Evolutionary conservation across 2,797 vertebrate species (phyloP).

Genomic region (Crocodylus rhombifer): DNA sequence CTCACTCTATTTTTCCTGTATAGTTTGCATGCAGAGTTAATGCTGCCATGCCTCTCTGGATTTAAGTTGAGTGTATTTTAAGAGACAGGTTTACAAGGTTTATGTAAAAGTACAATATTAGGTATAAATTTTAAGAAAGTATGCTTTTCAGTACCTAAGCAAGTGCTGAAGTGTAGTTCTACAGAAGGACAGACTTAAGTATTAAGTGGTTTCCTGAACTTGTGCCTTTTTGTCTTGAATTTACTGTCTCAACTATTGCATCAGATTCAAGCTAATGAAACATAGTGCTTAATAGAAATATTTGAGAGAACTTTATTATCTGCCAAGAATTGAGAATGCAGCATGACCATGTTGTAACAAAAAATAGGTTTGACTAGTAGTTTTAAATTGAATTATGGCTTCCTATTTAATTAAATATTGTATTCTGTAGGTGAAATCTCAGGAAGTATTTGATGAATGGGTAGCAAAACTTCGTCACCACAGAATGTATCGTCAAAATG

Average conservation of each 20-base stretch:
- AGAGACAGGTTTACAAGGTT: neutral
- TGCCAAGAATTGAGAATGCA: neutral
- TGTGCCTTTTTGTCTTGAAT: neutral
- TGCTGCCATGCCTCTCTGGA: neutral
- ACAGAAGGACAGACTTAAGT: neutral
- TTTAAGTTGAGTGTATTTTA: neutral
- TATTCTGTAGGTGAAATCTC: conserved; percentile 90
- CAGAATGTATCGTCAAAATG: conserved; percentile 95
- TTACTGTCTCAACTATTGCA: neutral
- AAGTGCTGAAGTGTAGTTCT: neutral
- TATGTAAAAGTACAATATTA: neutral
- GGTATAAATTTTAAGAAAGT: neutral
- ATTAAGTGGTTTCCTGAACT: neutral
- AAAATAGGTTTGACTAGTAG: neutral
- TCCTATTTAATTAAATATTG: too few species aligned
- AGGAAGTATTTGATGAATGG: conserved; percentile 97
- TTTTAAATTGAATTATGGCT: neutral
- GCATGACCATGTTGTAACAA: neutral
- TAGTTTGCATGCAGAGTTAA: neutral
- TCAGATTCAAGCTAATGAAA: neutral
- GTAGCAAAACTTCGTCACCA: conserved; percentile 95
- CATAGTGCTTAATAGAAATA: neutral
- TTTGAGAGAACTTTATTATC: neutral
- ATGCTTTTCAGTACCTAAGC: neutral
- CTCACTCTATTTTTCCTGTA: too few species aligned